phyloP scores from a whole-genome alignment of 2,888 invertebrate genomes.

The Empis stercorea region DNA sequence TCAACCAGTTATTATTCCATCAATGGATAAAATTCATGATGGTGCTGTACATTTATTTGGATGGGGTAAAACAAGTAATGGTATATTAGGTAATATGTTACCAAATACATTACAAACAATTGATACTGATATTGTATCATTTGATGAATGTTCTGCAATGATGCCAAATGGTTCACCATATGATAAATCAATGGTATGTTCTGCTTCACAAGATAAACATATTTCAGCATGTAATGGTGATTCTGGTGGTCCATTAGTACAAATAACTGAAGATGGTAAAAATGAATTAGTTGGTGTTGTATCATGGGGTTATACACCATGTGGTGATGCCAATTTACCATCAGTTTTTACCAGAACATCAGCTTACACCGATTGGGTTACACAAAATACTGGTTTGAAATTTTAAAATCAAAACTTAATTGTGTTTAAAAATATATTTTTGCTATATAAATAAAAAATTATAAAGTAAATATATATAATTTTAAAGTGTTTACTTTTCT shows the following conservation, averaged over 20 bases:
- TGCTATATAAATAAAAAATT: too few species aligned
- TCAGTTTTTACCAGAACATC: conserved; percentile 38
- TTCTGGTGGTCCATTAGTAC: conserved; percentile 30
- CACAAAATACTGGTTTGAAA: neutral
- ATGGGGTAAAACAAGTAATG: conserved; percentile 31
- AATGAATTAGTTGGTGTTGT: conserved; percentile 36
- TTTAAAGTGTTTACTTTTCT: too few species aligned
- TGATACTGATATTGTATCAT: conserved; percentile 23
- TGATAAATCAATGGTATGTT: conserved; percentile 33
- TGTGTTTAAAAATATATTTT: too few species aligned
- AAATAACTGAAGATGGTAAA: conserved; percentile 13
- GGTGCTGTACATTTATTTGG: conserved; percentile 33
- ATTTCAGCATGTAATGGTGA: conserved; percentile 37
- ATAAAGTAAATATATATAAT: too few species aligned
- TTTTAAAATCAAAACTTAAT: too few species aligned
- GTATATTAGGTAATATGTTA: conserved; percentile 6
- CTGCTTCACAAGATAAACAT: conserved; percentile 33
- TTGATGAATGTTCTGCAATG: conserved; percentile 16
- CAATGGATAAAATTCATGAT: conserved; percentile 17
- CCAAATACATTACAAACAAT: conserved; percentile 26
- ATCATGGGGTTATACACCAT: conserved; percentile 40
- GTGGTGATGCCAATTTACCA: conserved; percentile 31
- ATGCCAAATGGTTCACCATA: conserved; percentile 25
- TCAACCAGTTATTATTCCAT: conserved; percentile 30
- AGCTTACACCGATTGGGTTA: conserved; percentile 31